Base-by-base conservation (phyloP, 2,797 vertebrate species). In the Sylvia borin region DNA sequence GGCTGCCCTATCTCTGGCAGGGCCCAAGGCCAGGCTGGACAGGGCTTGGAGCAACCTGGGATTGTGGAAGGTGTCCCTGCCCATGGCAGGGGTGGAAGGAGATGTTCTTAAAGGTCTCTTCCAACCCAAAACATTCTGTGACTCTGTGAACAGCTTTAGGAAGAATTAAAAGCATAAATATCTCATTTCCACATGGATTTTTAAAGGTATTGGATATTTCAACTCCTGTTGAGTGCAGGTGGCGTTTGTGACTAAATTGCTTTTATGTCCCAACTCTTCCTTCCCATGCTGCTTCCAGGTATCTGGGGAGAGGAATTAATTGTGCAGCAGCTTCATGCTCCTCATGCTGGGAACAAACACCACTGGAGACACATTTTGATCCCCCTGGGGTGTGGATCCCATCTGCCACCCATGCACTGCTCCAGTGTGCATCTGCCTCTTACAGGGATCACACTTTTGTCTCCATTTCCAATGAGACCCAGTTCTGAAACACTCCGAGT, bases 11-110 rank as follows among this genome's bases (percentile, higher is more conserved):
- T 4, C 58, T 25, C 79, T 58, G 51, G 10, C 0, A 45, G 51
- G 31, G 58, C 0, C n/a, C 58, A 34, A 16, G 72, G 58, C 14
- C 58, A 72, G 51, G 17, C 0, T 77, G 64, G 50, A 38, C 0
- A 0, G 43, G 20, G 20, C 14, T 45, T 7, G 79, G 72, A 71
- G 51, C 51, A 51, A 0, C 3, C n/a, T 5, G 6, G 45, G 4
- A 2, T 0, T 7, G 29, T 11, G 25, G 10, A 2, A 62, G 32
- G 13, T 55, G 43, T 57, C 32, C 64, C 50, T 89, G 57, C 14
- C 11, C 58, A 45, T 3, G 32, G 70, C 12, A 3, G 15, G 22
- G 24, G 3, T 26, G n/a, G 25, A 34, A 11, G 14, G 18, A 34
- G 31, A 53, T 27, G 25, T 5, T 2, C 13, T 47, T 42, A 9